Conservation (phyloP, 35 echinoderm and acorn worm genomes). For the Lytechinus variegatus region DNA sequence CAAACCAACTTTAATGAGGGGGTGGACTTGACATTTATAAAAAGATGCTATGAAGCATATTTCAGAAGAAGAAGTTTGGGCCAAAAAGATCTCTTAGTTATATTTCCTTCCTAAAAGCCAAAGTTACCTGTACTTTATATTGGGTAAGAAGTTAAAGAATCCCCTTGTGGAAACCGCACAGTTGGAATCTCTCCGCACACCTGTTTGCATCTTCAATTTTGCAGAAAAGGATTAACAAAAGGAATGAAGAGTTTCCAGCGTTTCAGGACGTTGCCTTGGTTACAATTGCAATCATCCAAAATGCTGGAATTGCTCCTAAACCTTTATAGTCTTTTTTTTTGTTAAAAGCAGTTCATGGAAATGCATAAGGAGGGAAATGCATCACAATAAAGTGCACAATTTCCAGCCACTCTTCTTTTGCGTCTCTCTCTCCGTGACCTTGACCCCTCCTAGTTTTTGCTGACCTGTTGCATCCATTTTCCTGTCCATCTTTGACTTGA, state of each 20-base stretch:
- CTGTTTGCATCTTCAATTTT: background rate
- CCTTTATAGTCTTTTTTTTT: background rate
- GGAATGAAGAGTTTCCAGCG: background rate
- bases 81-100: background rate
- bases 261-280: background rate
- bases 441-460: conserved; percentile 66
- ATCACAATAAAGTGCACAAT: conserved; percentile 85
- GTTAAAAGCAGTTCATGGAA: background rate
- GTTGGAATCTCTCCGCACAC: background rate
- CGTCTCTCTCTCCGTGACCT: conserved; percentile 53
- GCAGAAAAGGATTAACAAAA: background rate
- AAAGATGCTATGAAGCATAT: background rate
- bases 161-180: background rate
- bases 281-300: background rate
- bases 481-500: conserved; percentile 99
- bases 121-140: background rate
- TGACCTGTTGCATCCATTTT: conserved; percentile 80
- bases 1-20: too few species aligned
- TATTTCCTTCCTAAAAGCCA: background rate
- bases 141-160: background rate
- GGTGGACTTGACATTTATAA: too few species aligned
- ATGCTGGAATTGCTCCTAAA: background rate
- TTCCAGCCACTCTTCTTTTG: conserved; percentile 87
- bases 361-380: background rate
- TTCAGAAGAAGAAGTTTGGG: background rate